Evolutionary conservation across 2,113 vertebrate species (phyloP), one percentile per base, ranked within the genome.

Genomic region (Glaucidium brasilianum): DNA sequence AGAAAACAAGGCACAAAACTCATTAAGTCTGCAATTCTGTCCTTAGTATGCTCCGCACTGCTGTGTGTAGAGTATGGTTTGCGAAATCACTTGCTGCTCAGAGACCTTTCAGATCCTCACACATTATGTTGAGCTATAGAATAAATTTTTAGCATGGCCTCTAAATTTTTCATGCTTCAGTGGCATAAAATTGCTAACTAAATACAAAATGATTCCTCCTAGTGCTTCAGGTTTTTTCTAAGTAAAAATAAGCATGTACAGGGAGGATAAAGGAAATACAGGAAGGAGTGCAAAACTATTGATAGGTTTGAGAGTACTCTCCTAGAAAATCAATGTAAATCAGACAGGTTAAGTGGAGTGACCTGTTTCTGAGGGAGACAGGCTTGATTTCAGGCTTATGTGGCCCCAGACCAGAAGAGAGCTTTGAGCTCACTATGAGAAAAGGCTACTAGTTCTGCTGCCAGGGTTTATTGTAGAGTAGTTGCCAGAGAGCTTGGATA

Each of bases 151-250:
- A 79, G 67, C 45, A 34, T 7, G 21, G 49, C 67, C 41, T 75
- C 71, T 94, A 66, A 96, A 79, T 82, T 94, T 93, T 87, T 92
- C 35, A 88, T 90, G 50, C 62, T 63, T 64, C 37, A 30, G 35
- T 58, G 59, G 37, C 16, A 68, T 52, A 45, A 58, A 34, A 8
- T 58, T 91, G 35, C 20, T n/a, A 77, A 82, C 21, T 47, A 88
- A 82, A 50, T 49, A 47, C 4, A 5, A 34, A 76, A 5, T 12
- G 9, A 71, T 50, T 84, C 5, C 11, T 91, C 92, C 41, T 32
- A 41, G 58, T 63, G 5, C 35, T 81, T 10, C 11, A 1, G 4
- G 22, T 32, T 56, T 88, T 78, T 45, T 32, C 32, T 67, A 49
- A 58, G 73, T 62, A 62, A 79, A 86, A 64, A 29, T 11, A 53